phyloP scores from a whole-genome alignment of 1,140 invertebrate genomes.

The Drosophila lowei region DNA sequence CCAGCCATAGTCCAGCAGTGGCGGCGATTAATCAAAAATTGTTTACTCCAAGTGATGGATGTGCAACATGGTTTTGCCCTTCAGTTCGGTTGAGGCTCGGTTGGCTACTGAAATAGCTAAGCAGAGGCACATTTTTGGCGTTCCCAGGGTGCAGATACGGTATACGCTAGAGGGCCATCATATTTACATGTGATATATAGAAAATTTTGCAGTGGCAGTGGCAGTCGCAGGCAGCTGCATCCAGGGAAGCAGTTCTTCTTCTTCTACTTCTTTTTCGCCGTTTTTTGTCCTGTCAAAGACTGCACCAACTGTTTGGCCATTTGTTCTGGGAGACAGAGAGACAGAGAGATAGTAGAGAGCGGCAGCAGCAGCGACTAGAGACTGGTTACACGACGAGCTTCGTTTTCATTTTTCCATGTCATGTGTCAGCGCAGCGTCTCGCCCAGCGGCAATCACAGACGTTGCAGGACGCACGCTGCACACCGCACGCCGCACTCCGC shows the following conservation, averaged over 20 bases:
- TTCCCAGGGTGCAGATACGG: conserved; percentile 21
- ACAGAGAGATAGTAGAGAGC: conserved; percentile 7
- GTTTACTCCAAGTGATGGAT: conserved; percentile 80
- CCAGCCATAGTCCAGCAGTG: conserved; percentile 30
- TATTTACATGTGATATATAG: conserved; percentile 77
- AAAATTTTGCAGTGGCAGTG: conserved; percentile 52
- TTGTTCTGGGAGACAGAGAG: conserved; percentile 37
- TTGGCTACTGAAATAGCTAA: conserved; percentile 53
- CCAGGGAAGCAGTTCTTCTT: conserved; percentile 45
- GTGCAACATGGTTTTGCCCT: conserved; percentile 77
- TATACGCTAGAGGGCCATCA: conserved; percentile 19
- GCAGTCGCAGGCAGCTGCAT: conserved; percentile 36
- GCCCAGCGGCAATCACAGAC: conserved; percentile 73
- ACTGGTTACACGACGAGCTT: conserved; percentile 51
- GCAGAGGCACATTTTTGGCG: conserved; percentile 57
- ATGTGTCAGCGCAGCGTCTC: conserved; percentile 77
- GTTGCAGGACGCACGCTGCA: background rate
- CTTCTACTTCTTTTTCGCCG: conserved; percentile 1
- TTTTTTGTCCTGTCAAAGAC: conserved; percentile 20
- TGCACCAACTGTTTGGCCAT: conserved; percentile 29
- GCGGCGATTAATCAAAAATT: conserved; percentile 78
- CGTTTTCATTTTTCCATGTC: conserved; percentile 81
- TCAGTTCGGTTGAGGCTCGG: conserved; percentile 22
- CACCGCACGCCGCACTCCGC: no score
- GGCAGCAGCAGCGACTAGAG: conserved; percentile 30